phyloP scores from a whole-genome alignment of 2,888 invertebrate species.

The Drosophila rellima region DNA sequence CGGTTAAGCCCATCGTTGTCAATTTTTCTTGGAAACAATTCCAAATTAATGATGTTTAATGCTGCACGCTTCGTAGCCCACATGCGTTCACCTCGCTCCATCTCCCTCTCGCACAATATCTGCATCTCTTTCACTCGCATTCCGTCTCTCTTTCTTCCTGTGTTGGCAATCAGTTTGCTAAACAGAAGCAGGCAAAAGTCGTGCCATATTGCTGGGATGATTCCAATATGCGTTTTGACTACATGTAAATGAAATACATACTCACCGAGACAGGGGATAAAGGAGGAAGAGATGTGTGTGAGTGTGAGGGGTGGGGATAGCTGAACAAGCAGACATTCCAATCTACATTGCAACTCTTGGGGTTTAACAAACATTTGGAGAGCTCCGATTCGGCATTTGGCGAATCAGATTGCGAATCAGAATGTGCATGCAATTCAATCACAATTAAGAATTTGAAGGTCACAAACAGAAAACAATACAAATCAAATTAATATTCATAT shows the following conservation, averaged over 20 bases:
- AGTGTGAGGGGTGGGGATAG: background rate
- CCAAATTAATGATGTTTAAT: constrained; percentile 69
- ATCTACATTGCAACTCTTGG: background rate
- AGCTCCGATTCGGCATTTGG: background rate
- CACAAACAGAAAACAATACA: background rate
- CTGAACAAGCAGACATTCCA: background rate
- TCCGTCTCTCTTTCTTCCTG: background rate
- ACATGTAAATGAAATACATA: constrained; percentile 34
- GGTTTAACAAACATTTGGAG: background rate
- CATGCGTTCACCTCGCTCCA: constrained; percentile 45
- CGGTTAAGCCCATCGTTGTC: constrained; percentile 61
- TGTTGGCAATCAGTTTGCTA: constrained; percentile 35
- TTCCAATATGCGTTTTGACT: constrained; percentile 47
- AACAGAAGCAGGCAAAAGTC: constrained; percentile 44
- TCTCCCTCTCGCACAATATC: background rate
- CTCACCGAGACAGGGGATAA: background rate
- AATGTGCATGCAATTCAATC: background rate
- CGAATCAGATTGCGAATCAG: background rate
- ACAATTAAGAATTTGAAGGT: background rate
- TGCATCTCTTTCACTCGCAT: background rate
- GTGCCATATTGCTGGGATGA: constrained; percentile 57
- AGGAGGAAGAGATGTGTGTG: background rate
- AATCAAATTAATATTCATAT: background rate
- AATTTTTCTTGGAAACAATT: constrained; percentile 68
- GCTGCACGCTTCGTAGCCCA: constrained; percentile 66